phyloP scores from a whole-genome alignment of 2,113 vertebrate genomes.

The Elephantulus edwardii region DNA sequence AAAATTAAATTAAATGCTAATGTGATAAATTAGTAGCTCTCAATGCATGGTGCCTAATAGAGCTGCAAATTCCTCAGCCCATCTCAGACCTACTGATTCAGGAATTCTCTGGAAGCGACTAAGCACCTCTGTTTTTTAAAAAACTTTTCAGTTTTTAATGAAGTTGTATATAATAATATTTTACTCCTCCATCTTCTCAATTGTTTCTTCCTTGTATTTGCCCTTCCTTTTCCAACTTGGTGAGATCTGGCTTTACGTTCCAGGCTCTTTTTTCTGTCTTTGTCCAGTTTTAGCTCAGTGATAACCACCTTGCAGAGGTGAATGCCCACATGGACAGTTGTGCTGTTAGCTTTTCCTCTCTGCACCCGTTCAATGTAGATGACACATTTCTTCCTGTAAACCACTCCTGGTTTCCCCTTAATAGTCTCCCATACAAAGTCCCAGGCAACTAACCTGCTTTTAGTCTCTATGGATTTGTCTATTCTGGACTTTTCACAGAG shows the following conservation, averaged over 20 bases:
- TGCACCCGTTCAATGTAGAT: no score
- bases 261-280: no score
- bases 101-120: neutral
- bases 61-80: neutral
- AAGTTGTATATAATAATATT: no score
- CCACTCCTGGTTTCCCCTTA: neutral
- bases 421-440: neutral
- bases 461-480: neutral
- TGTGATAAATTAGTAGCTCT: neutral
- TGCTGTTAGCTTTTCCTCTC: no score
- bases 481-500: neutral
- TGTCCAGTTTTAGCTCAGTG: no score
- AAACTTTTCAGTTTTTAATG: neutral
- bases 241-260: no score
- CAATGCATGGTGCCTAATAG: neutral
- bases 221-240: no score
- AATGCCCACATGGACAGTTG: no score
- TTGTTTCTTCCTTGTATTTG: no score
- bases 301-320: no score
- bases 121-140: neutral
- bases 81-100: neutral
- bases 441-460: neutral
- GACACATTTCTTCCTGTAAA: no score
- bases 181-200: no score
- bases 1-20: slow-evolving; percentile 5